Percentiles rank a stretch among this genome's conserved stretches.
These are phyloP conservation scores for Platanista minor DNA, from an alignment of 2,113 vertebrate genomes.

Conservation along the genomic window DNA sequence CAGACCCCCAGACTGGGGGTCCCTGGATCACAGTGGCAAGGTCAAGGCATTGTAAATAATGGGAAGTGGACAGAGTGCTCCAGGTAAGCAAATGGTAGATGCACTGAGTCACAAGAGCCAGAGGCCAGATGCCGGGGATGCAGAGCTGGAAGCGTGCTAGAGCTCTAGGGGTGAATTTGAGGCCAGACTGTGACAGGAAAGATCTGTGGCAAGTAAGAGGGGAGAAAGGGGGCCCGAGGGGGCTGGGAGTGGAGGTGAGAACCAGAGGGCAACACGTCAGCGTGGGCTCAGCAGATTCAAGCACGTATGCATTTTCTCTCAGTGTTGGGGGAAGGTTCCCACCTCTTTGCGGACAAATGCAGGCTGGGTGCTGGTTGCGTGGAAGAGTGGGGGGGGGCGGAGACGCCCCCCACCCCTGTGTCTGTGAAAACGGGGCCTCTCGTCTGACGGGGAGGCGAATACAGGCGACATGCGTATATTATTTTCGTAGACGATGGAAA, in stretches of 20 bases:
- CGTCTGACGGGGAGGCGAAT: neutral
- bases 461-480: fast-evolving
- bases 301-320: no score
- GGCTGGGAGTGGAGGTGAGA: neutral
- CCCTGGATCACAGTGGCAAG: neutral
- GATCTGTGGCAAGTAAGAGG: neutral
- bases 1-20: no score
- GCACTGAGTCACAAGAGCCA: fast-evolving
- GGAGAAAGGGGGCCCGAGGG: no score
- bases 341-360: neutral
- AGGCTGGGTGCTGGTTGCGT: no score
- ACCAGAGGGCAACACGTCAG: no score
- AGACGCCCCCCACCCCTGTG: neutral
- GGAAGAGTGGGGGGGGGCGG: neutral
- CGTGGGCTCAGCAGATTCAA: no score
- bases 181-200: neutral
- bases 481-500: neutral
- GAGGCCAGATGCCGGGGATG: fast-evolving
- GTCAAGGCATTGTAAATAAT: fast-evolving
- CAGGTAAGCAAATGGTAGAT: fast-evolving
- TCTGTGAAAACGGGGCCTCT: neutral
- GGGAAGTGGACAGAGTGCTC: fast-evolving
- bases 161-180: fast-evolving
- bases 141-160: neutral
- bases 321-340: neutral